Percentiles rank a stretch among this genome's conserved stretches.
Evolutionary conservation across 37 sponge, comb jelly and placozoan genomes (phyloP).

Genomic region (Amphimedon queenslandica): DNA sequence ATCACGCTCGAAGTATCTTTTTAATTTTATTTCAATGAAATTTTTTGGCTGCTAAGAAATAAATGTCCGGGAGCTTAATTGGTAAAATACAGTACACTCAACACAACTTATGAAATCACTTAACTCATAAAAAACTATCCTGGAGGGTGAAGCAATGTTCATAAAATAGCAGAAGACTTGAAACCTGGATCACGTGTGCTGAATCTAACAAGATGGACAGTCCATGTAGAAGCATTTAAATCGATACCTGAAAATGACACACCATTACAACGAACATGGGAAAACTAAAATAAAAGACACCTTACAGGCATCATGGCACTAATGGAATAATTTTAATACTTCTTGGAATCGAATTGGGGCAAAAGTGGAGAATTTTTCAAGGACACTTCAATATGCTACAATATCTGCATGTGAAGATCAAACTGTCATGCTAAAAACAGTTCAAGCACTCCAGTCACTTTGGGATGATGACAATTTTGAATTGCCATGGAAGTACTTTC

Average conservation of each 20-base stretch:
- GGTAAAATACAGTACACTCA: no score
- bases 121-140: no score
- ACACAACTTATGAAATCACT: no score
- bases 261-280: constrained; percentile 6
- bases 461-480: constrained; percentile 3
- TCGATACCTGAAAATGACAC: constrained; percentile 20
- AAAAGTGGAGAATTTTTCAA: neutral
- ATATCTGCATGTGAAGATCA: constrained; percentile 22
- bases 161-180: constrained; percentile 22
- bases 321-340: constrained; percentile 31
- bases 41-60: no score
- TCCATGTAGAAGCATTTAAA: constrained; percentile 24
- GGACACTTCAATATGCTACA: constrained; percentile 10
- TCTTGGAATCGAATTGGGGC: constrained; percentile 36
- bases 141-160: no score
- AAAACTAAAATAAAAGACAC: constrained; percentile 35
- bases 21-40: no score
- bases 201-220: constrained; percentile 47
- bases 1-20: no score
- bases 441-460: constrained; percentile 22
- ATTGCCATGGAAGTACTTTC: constrained; percentile 13
- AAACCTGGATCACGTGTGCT: constrained; percentile 22
- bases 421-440: constrained; percentile 15
- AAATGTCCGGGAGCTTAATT: no score
- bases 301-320: constrained; percentile 27